A percentile compares a stretch with the other conserved stretches of the same genome.
Conservation (phyloP, 2,888 invertebrate genomes). For the Chydorus sphaericus region DNA sequence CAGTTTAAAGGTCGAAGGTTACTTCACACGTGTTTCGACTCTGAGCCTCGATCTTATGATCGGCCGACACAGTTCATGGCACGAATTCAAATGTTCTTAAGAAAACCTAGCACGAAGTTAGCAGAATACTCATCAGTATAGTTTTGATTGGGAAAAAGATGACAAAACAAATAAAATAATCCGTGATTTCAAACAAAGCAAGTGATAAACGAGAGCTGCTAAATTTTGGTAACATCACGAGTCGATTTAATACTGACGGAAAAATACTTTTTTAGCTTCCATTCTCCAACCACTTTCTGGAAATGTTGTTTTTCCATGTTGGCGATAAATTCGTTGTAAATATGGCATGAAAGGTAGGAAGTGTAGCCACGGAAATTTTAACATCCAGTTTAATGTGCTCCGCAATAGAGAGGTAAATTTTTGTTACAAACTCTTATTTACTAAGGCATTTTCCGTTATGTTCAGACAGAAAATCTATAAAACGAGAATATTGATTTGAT, state of each 20-base stretch:
- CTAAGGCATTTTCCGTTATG: slow-evolving; percentile 24
- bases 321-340: slow-evolving; percentile 8
- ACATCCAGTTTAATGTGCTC: slow-evolving; percentile 22
- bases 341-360: slow-evolving; percentile 5
- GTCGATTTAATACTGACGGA: slow-evolving; percentile 16
- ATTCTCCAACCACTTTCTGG: background rate
- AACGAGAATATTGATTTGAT: no score
- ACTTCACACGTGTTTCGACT: no score
- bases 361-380: slow-evolving; percentile 17
- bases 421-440: slow-evolving; percentile 22
- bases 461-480: slow-evolving; percentile 13
- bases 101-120: slow-evolving; percentile 15
- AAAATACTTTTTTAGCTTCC: slow-evolving; percentile 15
- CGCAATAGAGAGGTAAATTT: slow-evolving; percentile 24
- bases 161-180: slow-evolving; percentile 14
- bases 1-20: no score
- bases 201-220: slow-evolving; percentile 16
- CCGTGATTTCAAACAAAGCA: slow-evolving; percentile 14
- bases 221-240: slow-evolving; percentile 16
- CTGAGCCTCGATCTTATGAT: slow-evolving; percentile 20
- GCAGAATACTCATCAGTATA: slow-evolving; percentile 17
- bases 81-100: background rate
- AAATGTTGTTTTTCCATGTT: background rate
- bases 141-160: slow-evolving; percentile 14
- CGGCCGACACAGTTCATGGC: slow-evolving; percentile 17